phyloP scores from a whole-genome alignment of 2,797 vertebrate species.

The Ispidina picta region DNA sequence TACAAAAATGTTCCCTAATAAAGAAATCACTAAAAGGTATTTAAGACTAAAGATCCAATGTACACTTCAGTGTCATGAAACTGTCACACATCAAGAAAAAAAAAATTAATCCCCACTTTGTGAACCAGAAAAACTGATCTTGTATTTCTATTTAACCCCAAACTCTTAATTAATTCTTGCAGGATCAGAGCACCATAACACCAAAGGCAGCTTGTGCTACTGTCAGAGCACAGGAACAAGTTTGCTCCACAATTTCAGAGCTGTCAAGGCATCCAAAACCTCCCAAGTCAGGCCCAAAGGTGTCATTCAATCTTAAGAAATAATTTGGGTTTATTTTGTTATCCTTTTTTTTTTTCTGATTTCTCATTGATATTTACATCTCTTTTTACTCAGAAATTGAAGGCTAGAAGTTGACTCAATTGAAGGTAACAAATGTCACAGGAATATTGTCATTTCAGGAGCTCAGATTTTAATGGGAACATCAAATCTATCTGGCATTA shows the following conservation, averaged over 20 bases:
- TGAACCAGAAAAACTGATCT: not conserved
- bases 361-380: not conserved
- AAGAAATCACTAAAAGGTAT: not conserved
- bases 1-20: not conserved
- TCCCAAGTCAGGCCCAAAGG: not conserved
- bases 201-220: not conserved
- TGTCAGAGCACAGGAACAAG: not conserved
- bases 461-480: not conserved
- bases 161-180: not conserved
- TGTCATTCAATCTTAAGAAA: not conserved
- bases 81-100: not conserved
- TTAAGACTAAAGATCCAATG: constrained; percentile 5
- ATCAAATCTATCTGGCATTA: not conserved
- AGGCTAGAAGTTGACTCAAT: constrained; percentile 9
- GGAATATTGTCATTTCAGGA: not conserved
- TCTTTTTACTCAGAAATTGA: not conserved
- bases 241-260: not conserved
- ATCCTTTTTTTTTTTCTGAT: not conserved
- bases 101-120: not conserved
- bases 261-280: not conserved
- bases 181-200: not conserved
- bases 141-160: not conserved
- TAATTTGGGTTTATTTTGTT: not conserved
- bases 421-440: not conserved
- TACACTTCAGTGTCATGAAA: not conserved